Evolutionary conservation across 37 sponge, comb jelly and placozoan genomes (phyloP), one percentile per base, ranked within the genome.

Genomic region (Spongilla lacustris): DNA sequence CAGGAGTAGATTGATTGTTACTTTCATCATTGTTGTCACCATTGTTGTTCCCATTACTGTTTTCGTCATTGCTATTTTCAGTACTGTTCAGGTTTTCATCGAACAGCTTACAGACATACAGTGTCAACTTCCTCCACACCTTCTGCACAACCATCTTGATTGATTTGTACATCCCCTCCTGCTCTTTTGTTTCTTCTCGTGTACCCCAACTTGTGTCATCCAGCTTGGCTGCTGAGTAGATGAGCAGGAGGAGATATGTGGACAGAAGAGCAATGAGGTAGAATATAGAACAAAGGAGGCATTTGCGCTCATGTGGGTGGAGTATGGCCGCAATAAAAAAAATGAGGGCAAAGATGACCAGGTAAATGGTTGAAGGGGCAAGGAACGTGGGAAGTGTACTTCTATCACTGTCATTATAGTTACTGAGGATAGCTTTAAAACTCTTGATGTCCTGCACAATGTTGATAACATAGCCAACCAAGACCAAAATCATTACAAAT

Each of bases 151-250:
- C 8, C 46, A 21, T 37, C 38, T 46, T 30, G 37, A 14, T 37
- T 13, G 14, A 31, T n/a, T 4, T 35, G 12, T 48, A 41, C 49
- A 74, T 8, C 4, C 46, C 46, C 46, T 10, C 46, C 46, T 46
- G 46, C 46, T 46, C 46, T 8, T 4, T 10, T 4, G 23, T 80
- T 19, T 36, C 85, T 41, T 94, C 97, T 73, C 97, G 74, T 2
- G 97, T 96, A 14, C 97, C 97, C 97, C 97, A 96, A 69, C 93
- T 92, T 58, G 83, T 82, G 69, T 76, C 78, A 78, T 91, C 76
- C 13, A 96, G 86, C 66, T 96, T 96, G 32, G 92, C 94, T n/a
- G 91, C 84, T 0, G 97, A 96, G 82, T 96, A 96, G 78, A 96
- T 90, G 21, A 96, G 78, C 23, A 96, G 84, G 30, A 96, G 76